These are phyloP conservation scores for Creontiades dilutus DNA, from an alignment of 2,888 invertebrate species.

Conservation along the genomic window DNA sequence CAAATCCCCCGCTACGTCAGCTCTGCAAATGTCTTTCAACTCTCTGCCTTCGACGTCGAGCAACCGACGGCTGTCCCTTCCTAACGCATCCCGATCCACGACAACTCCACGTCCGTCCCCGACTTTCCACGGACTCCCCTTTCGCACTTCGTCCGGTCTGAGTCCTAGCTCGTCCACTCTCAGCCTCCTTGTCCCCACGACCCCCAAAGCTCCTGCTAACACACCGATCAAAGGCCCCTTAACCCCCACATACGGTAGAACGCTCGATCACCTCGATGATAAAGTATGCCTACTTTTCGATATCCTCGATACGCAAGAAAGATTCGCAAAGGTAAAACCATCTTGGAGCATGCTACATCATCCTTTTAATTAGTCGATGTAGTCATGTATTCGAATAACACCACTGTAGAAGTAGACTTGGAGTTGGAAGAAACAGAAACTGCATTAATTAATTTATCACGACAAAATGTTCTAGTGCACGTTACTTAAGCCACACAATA, in stretches of 20 bases:
- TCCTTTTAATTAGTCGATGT: too few relatives aligned
- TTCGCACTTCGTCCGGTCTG: conserved; percentile 75
- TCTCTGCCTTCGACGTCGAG: conserved; percentile 79
- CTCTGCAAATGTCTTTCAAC: conserved; percentile 70
- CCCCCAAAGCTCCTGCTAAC: conserved; percentile 81
- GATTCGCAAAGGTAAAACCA: conserved; percentile 86
- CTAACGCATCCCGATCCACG: conserved; percentile 81
- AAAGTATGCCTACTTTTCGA: conserved; percentile 89
- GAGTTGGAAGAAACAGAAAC: too few relatives aligned
- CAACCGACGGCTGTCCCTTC: conserved; percentile 59
- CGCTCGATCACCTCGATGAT: conserved; percentile 84
- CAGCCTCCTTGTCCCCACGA: conserved; percentile 79
- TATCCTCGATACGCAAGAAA: conserved; percentile 89
- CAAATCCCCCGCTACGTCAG: conserved; percentile 76
- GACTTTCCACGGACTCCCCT: conserved; percentile 83
- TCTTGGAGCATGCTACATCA: not conserved
- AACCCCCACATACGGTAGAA: conserved; percentile 76
- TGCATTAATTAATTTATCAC: too few relatives aligned
- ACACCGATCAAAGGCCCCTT: conserved; percentile 79
- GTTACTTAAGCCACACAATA: too few relatives aligned
- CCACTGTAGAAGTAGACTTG: too few relatives aligned
- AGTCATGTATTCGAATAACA: too few relatives aligned
- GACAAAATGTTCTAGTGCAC: too few relatives aligned
- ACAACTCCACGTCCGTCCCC: conserved; percentile 82
- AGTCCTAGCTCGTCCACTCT: conserved; percentile 80